phyloP scores from a whole-genome alignment of 2,113 vertebrate species.

The Neotoma lepida region DNA sequence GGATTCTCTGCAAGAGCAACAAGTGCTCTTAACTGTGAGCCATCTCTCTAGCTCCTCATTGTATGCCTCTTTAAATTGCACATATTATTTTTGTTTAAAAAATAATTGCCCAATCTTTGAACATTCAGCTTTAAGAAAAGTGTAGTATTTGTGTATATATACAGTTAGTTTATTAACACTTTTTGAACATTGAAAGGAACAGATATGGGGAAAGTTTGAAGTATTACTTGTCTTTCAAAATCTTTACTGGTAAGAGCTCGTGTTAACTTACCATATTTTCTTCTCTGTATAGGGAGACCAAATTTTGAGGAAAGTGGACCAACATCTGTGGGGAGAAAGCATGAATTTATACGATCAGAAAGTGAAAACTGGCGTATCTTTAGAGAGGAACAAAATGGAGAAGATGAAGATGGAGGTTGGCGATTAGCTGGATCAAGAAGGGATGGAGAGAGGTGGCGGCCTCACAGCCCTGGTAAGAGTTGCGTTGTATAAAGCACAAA shows the following conservation, averaged over 20 bases:
- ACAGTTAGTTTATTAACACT: background rate
- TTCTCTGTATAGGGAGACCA: constrained; percentile 89
- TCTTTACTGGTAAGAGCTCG: background rate
- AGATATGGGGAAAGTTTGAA: background rate
- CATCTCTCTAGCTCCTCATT: background rate
- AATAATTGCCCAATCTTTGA: background rate
- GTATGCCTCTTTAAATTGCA: background rate
- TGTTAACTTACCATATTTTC: constrained; percentile 32
- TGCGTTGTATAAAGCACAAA: background rate
- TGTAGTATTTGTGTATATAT: background rate
- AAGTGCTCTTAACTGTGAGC: background rate
- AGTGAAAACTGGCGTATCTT: constrained; percentile 97
- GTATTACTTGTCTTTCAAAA: background rate
- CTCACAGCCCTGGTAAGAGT: constrained; percentile 94
- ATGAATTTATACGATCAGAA: constrained; percentile 97
- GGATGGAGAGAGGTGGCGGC: constrained; percentile 94
- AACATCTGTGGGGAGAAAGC: constrained; percentile 89
- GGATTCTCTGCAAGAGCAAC: background rate
- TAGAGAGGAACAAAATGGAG: constrained; percentile 96
- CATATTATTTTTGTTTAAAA: constrained; percentile 31
- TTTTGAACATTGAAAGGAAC: background rate
- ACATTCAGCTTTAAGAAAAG: constrained; percentile 36
- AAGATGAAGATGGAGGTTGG: constrained; percentile 96
- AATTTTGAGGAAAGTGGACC: constrained; percentile 94
- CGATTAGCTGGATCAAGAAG: constrained; percentile 90